These are phyloP conservation scores for Serripes groenlandicus DNA, from an alignment of 2,888 invertebrate genomes.

Conservation along the genomic window DNA sequence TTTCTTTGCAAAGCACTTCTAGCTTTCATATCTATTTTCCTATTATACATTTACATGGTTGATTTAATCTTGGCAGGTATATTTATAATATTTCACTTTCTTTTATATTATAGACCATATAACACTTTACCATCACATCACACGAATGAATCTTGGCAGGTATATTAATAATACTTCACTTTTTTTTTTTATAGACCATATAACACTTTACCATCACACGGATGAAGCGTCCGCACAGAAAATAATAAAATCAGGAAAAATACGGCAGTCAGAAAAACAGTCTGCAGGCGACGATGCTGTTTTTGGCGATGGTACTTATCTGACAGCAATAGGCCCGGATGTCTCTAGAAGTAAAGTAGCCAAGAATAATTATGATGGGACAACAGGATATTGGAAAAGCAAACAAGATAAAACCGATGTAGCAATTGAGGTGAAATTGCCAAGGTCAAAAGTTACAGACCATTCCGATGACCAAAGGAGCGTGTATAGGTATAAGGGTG, in stretches of 20 bases:
- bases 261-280: not conserved
- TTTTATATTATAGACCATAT: not conserved
- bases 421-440: constrained; percentile 1
- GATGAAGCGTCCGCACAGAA: not conserved
- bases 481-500: not conserved
- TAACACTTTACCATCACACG: constrained; percentile 17
- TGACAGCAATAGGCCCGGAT: constrained; percentile 12
- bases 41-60: too few relatives aligned
- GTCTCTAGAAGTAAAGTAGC: constrained; percentile 9
- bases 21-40: too few relatives aligned
- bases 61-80: too few relatives aligned
- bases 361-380: constrained; percentile 15
- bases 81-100: too few relatives aligned
- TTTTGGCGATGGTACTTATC: constrained; percentile 16
- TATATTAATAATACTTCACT: too few relatives aligned
- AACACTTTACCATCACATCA: constrained; percentile 16
- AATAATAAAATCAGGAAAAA: constrained; percentile 8
- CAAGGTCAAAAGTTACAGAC: not conserved
- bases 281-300: not conserved
- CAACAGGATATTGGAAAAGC: not conserved
- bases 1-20: too few relatives aligned
- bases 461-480: not conserved
- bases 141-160: constrained; percentile 5
- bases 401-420: constrained; percentile 12
- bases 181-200: not conserved